phyloP scores from a whole-genome alignment of 2,888 invertebrate species.

The Ochropleura leucogaster region DNA sequence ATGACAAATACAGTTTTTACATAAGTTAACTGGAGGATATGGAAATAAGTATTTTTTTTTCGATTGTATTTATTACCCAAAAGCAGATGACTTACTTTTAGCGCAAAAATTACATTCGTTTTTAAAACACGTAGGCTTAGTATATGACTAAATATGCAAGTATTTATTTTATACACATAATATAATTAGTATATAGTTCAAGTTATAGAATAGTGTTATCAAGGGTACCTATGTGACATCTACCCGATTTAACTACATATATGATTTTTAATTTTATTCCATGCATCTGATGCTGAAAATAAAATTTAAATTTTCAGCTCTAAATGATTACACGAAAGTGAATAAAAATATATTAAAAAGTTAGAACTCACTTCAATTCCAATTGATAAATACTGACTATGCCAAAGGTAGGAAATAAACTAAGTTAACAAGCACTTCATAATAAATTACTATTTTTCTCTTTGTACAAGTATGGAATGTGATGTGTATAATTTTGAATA shows the following conservation, averaged over 20 bases:
- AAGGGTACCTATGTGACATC: conserved; percentile 55
- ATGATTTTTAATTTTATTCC: conserved; percentile 48
- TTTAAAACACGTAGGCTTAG: conserved; percentile 63
- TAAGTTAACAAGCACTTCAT: conserved; percentile 62
- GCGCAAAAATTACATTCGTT: conserved; percentile 52
- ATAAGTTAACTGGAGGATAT: conserved; percentile 72
- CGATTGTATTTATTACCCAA: conserved; percentile 60
- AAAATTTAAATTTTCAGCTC: conserved; percentile 36
- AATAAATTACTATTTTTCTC: conserved; percentile 67
- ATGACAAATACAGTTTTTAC: conserved; percentile 73
- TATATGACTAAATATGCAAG: conserved; percentile 68
- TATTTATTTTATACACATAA: conserved; percentile 68
- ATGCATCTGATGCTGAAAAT: conserved; percentile 45
- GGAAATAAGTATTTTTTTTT: conserved; percentile 58
- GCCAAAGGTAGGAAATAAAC: conserved; percentile 64
- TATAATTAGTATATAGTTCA: conserved; percentile 59
- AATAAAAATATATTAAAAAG: conserved; percentile 49
- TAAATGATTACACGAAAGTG: conserved; percentile 24
- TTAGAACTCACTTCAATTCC: conserved; percentile 69
- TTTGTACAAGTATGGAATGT: conserved; percentile 88
- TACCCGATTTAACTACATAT: conserved; percentile 62
- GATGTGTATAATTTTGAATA: conserved; percentile 80
- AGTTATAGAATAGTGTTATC: conserved; percentile 58
- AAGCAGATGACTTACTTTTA: conserved; percentile 29
- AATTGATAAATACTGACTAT: conserved; percentile 75